A percentile compares a stretch with the other conserved stretches of the same genome.
Conservation (phyloP, 2,888 invertebrate genomes). For the Xanthia icteritia region DNA sequence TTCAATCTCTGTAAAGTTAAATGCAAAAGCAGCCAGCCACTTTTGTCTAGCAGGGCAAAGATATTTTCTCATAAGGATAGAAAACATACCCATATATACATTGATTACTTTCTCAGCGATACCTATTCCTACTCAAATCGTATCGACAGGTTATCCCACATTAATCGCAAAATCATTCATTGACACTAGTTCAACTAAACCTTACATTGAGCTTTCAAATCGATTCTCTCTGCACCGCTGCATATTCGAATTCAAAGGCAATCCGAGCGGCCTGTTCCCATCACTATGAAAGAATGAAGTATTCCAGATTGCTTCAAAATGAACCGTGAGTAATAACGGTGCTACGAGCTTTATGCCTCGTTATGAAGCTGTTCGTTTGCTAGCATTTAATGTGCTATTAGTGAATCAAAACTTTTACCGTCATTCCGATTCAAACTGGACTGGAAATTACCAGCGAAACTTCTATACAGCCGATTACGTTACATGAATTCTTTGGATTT, state of each 20-base stretch:
- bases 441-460: constrained; percentile 47
- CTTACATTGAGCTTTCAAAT: constrained; percentile 39
- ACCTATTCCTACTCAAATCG: neutral
- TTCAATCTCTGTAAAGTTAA: neutral
- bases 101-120: neutral
- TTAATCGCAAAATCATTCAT: constrained; percentile 24
- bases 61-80: too few species aligned
- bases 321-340: constrained; percentile 74
- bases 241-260: constrained; percentile 55
- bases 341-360: constrained; percentile 67
- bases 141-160: neutral
- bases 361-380: constrained; percentile 71
- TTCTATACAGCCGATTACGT: constrained; percentile 34
- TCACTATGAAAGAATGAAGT: constrained; percentile 69
- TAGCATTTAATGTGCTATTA: constrained; percentile 75
- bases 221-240: constrained; percentile 34
- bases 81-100: neutral
- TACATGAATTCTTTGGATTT: constrained; percentile 33
- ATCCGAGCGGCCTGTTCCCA: constrained; percentile 39
- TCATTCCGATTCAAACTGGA: constrained; percentile 55
- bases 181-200: constrained; percentile 32
- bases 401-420: constrained; percentile 74
- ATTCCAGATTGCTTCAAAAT: constrained; percentile 76
- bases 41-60: neutral
- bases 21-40: neutral